These are phyloP conservation scores for Smutsia temminckii DNA, from an alignment of 2,797 vertebrate species.

Conservation along the genomic window DNA sequence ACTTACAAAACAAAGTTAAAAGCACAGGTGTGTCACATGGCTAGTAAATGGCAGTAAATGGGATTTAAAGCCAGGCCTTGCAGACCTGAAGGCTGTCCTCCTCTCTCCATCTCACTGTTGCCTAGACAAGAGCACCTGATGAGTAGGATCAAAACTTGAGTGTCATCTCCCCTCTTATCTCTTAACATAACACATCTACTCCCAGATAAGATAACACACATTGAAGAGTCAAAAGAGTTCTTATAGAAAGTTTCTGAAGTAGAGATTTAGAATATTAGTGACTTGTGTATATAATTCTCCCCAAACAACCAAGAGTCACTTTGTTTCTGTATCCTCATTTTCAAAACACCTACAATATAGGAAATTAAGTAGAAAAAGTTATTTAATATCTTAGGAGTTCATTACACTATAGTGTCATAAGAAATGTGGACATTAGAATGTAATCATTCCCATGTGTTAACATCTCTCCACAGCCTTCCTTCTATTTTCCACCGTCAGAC, in stretches of 20 bases:
- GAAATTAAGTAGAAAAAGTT: not conserved
- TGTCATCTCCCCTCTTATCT: not conserved
- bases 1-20: not conserved
- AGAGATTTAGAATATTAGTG: conserved; percentile 25
- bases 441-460: not conserved
- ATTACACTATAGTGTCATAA: not conserved
- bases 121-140: not conserved
- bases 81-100: not conserved
- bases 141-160: not conserved
- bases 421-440: not conserved
- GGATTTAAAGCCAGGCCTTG: not conserved
- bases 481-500: not conserved
- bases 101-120: not conserved
- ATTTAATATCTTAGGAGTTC: not conserved
- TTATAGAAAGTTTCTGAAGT: not conserved
- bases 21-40: not conserved
- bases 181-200: not conserved
- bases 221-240: not conserved
- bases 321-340: not conserved
- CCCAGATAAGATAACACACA: not conserved
- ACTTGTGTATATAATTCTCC: not conserved
- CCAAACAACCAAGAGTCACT: not conserved
- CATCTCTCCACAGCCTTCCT: not conserved
- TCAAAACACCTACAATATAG: not conserved
- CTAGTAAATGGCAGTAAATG: not conserved